Evolutionary conservation across 2,113 vertebrate genomes (phyloP).

Genomic region (Ochotona princeps): DNA sequence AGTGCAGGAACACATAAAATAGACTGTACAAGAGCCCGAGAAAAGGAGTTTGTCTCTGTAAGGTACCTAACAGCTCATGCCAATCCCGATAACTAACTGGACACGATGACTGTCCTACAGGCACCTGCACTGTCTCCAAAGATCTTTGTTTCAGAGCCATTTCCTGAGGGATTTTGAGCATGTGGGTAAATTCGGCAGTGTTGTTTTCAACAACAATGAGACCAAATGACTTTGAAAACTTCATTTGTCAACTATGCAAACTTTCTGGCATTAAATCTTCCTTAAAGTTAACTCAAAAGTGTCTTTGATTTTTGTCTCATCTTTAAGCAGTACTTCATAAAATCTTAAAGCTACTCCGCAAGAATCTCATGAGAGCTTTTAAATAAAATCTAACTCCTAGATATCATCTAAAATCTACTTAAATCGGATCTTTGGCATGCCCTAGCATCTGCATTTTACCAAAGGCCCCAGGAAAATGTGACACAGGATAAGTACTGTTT

Average conservation of each 20-base stretch:
- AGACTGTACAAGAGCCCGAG: neutral
- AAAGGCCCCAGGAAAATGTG: neutral
- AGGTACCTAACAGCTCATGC: neutral
- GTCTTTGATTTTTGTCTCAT: neutral
- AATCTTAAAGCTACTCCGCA: neutral
- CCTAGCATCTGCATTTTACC: neutral
- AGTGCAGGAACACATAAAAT: neutral
- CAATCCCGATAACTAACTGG: neutral
- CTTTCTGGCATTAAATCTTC: neutral
- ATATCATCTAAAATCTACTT: neutral
- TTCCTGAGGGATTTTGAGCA: slow-evolving; percentile 15
- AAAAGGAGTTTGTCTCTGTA: neutral
- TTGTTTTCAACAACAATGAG: neutral
- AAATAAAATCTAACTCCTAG: neutral
- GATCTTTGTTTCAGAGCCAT: neutral
- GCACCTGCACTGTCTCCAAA: neutral
- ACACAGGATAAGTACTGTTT: neutral
- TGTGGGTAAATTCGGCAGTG: neutral
- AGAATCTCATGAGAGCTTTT: neutral
- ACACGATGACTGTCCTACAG: neutral
- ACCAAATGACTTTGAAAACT: neutral
- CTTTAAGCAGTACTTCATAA: neutral
- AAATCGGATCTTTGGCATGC: neutral
- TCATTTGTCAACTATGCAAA: neutral
- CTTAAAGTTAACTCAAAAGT: neutral